Percentiles rank a stretch among this genome's conserved stretches.
Evolutionary conservation across 2,888 invertebrate species (phyloP).

Genomic region (Eristalinus aeneus): DNA sequence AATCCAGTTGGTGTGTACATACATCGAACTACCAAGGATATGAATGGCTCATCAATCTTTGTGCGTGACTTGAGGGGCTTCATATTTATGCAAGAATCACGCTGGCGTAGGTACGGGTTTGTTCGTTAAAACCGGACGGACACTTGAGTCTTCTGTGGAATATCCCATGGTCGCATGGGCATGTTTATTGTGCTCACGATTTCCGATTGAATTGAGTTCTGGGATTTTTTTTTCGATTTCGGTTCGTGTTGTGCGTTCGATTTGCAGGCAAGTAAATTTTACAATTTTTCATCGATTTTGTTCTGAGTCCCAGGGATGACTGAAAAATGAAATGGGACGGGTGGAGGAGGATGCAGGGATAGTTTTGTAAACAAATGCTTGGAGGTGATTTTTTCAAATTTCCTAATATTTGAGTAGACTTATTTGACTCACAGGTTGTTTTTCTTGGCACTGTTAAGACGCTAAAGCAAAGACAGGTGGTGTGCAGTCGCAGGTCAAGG

Average conservation of each 20-base stretch:
- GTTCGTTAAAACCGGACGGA: conserved; percentile 9
- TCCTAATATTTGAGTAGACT: too few relatives aligned
- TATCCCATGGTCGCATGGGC: conserved; percentile 36
- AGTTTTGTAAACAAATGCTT: too few relatives aligned
- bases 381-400: too few relatives aligned
- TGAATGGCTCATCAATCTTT: conserved; percentile 46
- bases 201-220: conserved; percentile 29
- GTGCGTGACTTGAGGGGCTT: conserved; percentile 5
- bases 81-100: conserved; percentile 18
- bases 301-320: background rate
- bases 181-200: conserved; percentile 63
- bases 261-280: background rate
- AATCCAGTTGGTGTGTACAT: background rate
- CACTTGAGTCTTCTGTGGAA: conserved; percentile 22
- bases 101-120: background rate
- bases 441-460: too few relatives aligned
- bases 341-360: too few relatives aligned
- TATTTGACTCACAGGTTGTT: too few relatives aligned
- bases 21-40: conserved; percentile 24
- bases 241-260: background rate
- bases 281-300: background rate
- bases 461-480: too few relatives aligned
- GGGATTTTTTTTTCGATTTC: conserved; percentile 13
- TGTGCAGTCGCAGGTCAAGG: too few relatives aligned
- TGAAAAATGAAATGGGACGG: background rate